Percentiles rank a stretch among this genome's conserved stretches.
Evolutionary conservation across 2,113 vertebrate species (phyloP).

Genomic region (Phalacrocorax brasilianus): DNA sequence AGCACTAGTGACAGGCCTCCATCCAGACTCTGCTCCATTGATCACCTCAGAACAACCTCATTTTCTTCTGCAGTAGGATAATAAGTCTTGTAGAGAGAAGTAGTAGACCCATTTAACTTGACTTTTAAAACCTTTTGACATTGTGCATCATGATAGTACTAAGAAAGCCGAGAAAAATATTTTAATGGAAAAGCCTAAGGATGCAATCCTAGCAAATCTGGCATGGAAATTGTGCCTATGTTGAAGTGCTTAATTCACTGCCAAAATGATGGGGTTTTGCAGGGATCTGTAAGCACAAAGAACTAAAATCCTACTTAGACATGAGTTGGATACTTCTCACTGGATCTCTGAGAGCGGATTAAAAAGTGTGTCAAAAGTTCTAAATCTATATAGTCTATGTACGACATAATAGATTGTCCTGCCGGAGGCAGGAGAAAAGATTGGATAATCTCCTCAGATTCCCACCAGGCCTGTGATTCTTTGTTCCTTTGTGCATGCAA

Average conservation of each 20-base stretch:
- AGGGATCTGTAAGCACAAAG: neutral
- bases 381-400: neutral
- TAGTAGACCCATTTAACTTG: neutral
- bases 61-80: neutral
- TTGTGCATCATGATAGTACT: neutral
- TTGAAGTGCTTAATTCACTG: neutral
- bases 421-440: neutral
- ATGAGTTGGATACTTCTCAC: neutral
- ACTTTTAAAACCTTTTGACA: neutral
- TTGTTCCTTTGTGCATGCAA: neutral
- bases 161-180: neutral
- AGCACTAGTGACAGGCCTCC: too few relatives aligned
- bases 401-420: neutral
- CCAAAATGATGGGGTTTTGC: neutral
- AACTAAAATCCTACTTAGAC: neutral
- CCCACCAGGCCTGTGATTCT: neutral
- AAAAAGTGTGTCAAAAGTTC: neutral
- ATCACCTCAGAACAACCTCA: neutral
- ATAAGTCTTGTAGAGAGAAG: neutral
- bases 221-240: neutral
- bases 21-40: too few relatives aligned
- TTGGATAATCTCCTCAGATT: neutral
- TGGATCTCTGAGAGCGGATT: neutral
- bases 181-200: neutral
- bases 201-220: neutral